Base-by-base conservation (phyloP, 2,797 vertebrate genomes). In the Carduelis carduelis region DNA sequence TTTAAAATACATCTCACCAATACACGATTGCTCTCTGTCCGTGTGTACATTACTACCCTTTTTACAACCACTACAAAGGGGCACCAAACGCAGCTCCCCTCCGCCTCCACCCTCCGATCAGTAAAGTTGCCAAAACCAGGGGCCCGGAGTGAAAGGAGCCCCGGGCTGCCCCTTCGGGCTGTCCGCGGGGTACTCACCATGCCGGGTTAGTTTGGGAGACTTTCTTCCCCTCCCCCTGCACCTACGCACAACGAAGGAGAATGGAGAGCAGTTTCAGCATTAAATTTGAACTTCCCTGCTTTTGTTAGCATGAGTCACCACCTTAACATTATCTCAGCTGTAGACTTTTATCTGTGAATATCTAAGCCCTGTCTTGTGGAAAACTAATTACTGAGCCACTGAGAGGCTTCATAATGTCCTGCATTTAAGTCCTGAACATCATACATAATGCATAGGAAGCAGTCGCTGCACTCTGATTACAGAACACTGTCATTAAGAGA, bases 391-490 rank as follows among this genome's bases (percentile, higher is more conserved):
- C 98, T 96, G 97, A 98, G 97, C 98, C 98, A 98, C 98, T 98
- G 97, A 98, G 98, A 98, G 95, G 98, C 98, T 98, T 98, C 98
- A 98, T 98, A 98, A 98, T 98, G 98, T 98, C 98, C 98, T 98
- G 98, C 98, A 98, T 98, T 98, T 98, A 98, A 98, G 98, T 98
- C 98, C 98, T 98, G 98, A 98, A 97, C 98, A 98, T 98, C 98
- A 98, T 98, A 98, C 98, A 98, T 98, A 98, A 98, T 98, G 98
- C 98, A 98, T 98, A 98, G 98, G 98, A 98, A 98, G 98, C 98
- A 98, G 98, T 97, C 98, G 98, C 98, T 98, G 98, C 98, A 98
- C 98, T 98, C 98, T 98, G 98, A 98, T 98, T 98, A 98, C 98
- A 98, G 98, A 98, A 98, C 97, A 98, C 98, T 98, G 98, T 98